Percentiles rank a stretch among this genome's conserved stretches.
Conservation (phyloP, 2,888 invertebrate species). For the Acanthosepion esculentum region DNA sequence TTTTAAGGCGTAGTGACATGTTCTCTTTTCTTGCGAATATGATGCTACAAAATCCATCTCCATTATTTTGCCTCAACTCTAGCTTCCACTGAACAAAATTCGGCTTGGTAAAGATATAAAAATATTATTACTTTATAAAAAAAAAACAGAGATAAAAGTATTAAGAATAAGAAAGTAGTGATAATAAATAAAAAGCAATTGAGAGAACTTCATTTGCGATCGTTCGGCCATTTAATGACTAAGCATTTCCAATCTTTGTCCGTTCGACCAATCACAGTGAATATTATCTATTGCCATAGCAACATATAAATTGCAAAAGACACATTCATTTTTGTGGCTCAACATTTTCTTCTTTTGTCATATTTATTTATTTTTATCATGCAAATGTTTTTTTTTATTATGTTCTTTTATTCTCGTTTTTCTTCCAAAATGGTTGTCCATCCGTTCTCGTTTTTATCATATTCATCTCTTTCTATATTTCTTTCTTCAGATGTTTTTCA, state of each 20-base stretch:
- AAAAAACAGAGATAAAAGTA: not conserved
- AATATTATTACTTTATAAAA: not conserved
- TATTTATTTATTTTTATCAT: not conserved
- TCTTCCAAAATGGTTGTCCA: not conserved
- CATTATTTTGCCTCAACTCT: not conserved
- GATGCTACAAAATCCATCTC: not conserved
- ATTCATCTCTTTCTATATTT: not conserved
- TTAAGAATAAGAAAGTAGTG: not conserved
- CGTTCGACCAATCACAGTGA: not conserved
- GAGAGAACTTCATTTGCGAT: not conserved
- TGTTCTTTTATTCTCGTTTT: not conserved
- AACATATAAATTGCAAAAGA: constrained; percentile 33
- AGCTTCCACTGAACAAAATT: not conserved
- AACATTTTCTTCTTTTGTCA: not conserved
- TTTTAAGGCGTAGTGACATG: too few species aligned
- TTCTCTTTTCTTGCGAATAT: not conserved
- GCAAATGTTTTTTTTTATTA: not conserved
- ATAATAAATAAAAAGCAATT: not conserved
- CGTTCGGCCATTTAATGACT: not conserved
- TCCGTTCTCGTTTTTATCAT: too few species aligned
- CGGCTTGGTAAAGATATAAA: not conserved
- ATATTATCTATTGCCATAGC: not conserved
- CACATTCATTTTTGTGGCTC: not conserved
- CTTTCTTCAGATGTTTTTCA: not conserved
- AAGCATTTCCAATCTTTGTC: not conserved